Evolutionary conservation across 2,888 invertebrate genomes (phyloP).

Genomic region (Cheilosia variabilis): DNA sequence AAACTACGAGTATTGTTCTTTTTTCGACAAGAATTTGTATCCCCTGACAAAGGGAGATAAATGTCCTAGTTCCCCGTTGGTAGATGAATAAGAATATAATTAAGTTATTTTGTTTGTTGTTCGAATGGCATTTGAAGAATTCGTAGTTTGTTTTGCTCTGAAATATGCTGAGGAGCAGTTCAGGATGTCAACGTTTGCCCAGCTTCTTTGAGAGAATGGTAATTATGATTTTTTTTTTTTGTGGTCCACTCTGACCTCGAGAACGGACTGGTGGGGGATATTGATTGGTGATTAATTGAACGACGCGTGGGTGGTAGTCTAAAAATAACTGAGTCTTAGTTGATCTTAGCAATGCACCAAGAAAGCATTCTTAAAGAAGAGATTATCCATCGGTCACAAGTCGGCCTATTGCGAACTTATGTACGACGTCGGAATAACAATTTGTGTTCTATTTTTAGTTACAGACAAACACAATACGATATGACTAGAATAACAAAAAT

Average conservation of each 20-base stretch:
- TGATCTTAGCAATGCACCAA: background rate
- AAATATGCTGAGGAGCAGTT: no score
- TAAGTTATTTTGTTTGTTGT: conserved; percentile 15
- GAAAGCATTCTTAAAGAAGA: no score
- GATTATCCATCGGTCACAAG: no score
- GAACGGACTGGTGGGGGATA: no score
- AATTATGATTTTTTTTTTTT: no score
- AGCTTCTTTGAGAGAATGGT: no score
- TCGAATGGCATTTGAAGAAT: conserved; percentile 19
- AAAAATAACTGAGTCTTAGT: background rate
- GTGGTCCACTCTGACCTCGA: no score
- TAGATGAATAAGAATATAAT: conserved; percentile 16
- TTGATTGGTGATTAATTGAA: no score
- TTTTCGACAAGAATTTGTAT: conserved; percentile 1
- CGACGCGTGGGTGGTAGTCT: background rate
- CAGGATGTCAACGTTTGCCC: no score
- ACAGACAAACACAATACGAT: background rate
- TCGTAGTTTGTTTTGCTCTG: conserved; percentile 12
- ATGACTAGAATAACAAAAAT: background rate
- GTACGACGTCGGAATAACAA: no score
- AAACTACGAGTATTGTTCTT: conserved; percentile 11
- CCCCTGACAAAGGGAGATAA: conserved; percentile 3
- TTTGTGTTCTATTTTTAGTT: no score
- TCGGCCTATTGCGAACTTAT: no score
- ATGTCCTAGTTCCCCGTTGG: conserved; percentile 26